A percentile compares a stretch with the other conserved stretches of the same genome.
phyloP scores from a whole-genome alignment of 1,140 invertebrate genomes.

The Rhopalosiphum maidis region DNA sequence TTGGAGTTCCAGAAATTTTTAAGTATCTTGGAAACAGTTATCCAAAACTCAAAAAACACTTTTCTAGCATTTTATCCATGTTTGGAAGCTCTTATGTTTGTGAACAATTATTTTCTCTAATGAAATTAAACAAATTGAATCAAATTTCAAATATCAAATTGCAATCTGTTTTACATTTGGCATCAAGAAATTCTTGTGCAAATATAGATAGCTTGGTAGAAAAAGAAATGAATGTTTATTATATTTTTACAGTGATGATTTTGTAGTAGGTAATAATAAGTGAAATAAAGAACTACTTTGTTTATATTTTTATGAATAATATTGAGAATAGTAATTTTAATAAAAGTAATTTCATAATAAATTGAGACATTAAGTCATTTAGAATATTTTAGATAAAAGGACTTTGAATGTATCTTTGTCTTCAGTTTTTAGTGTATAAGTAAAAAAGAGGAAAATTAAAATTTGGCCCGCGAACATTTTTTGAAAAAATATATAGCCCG shows the following conservation, averaged over 20 bases:
- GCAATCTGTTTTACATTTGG: conserved; percentile 16
- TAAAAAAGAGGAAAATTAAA: not conserved
- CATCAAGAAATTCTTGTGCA: conserved; percentile 1
- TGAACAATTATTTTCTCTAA: conserved; percentile 1
- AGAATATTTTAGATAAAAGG: not conserved
- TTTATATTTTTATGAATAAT: conserved; percentile 25
- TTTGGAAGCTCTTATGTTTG: not conserved
- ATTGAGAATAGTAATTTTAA: not conserved
- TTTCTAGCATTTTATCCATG: not conserved
- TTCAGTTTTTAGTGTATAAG: not conserved
- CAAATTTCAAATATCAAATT: not conserved
- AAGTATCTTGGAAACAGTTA: not conserved
- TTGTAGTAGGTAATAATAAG: not conserved
- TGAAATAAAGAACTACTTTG: not conserved
- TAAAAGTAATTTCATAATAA: conserved; percentile 13
- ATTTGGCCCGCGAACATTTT: not conserved
- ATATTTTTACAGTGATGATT: not conserved
- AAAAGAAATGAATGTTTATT: not conserved
- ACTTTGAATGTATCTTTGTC: not conserved
- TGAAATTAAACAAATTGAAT: not conserved
- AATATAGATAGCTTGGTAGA: not conserved
- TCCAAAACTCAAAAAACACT: not conserved
- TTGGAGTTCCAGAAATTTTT: not conserved
- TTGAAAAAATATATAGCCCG: not conserved
- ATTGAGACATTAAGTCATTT: not conserved